phyloP scores from a whole-genome alignment of 2,888 invertebrate species.

The Terebella lapidaria region DNA sequence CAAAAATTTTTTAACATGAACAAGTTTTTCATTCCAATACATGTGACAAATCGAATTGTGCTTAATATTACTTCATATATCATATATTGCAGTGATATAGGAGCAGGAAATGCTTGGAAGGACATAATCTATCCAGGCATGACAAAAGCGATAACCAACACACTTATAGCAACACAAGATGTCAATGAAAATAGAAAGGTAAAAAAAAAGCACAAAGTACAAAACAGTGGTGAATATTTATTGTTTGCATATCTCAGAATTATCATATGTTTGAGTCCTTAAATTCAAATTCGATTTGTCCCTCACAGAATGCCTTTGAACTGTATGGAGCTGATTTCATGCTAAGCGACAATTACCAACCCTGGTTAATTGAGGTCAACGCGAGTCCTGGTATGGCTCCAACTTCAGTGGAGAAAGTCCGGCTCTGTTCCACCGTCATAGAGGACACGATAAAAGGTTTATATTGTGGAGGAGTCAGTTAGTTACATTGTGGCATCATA shows the following conservation, averaged over 20 bases:
- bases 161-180: constrained; percentile 71
- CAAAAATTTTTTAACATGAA: no score
- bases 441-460: constrained; percentile 82
- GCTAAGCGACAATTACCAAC: constrained; percentile 70
- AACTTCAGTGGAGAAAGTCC: constrained; percentile 77
- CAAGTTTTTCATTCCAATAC: no score
- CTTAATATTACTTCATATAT: no score
- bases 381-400: constrained; percentile 77
- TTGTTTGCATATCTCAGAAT: no score
- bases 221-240: no score
- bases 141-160: constrained; percentile 73
- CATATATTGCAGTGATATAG: constrained; percentile 51
- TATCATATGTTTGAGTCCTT: no score
- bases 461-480: no score
- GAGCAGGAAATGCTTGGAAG: constrained; percentile 68
- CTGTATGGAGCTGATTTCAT: constrained; percentile 90
- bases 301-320: constrained; percentile 74
- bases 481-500: no score
- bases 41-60: no score
- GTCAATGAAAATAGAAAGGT: constrained; percentile 52
- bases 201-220: neutral
- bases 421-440: constrained; percentile 74
- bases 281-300: neutral
- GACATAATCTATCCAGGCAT: constrained; percentile 77
- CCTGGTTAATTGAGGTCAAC: constrained; percentile 90